Percentiles rank a stretch among this genome's conserved stretches.
Evolutionary conservation across 2,113 vertebrate species (phyloP).

Genomic region (Carassius auratus): DNA sequence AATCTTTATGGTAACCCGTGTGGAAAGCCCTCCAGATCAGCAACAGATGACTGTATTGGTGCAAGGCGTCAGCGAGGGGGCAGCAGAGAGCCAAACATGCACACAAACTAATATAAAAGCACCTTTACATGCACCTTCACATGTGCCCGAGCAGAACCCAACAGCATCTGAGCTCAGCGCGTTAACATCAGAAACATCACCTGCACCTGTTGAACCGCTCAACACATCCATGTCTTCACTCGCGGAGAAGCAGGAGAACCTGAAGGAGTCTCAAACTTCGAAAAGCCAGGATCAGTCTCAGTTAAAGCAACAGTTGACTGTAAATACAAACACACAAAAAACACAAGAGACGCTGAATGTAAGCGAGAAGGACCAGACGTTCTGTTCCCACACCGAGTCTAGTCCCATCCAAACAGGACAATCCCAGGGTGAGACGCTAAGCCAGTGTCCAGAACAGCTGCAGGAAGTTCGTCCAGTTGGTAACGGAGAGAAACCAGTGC

Average conservation of each 20-base stretch:
- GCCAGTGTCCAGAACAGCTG: neutral
- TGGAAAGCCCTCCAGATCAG: constrained; percentile 83
- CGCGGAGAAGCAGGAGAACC: constrained; percentile 10
- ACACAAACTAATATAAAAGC: constrained; percentile 27
- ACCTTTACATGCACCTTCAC: neutral
- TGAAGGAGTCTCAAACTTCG: neutral
- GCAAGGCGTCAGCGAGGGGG: neutral
- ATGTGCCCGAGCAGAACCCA: neutral
- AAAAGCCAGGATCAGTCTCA: constrained; percentile 1
- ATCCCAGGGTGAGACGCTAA: neutral
- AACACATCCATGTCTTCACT: neutral
- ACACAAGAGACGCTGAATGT: neutral
- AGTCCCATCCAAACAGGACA: neutral
- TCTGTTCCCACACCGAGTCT: neutral
- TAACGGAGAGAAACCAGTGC: neutral
- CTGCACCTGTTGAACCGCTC: neutral
- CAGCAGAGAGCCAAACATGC: constrained; percentile 4
- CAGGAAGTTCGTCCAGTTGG: neutral
- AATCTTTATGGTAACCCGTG: constrained; percentile 92
- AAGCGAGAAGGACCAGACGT: neutral
- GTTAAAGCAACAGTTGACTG: neutral
- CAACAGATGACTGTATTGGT: constrained; percentile 29
- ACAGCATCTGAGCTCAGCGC: neutral
- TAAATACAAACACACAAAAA: neutral
- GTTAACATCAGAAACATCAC: neutral